Percentiles rank a stretch among this genome's conserved stretches.
phyloP scores from a whole-genome alignment of 2,113 vertebrate genomes.

The Xiphophorus couchianus region DNA sequence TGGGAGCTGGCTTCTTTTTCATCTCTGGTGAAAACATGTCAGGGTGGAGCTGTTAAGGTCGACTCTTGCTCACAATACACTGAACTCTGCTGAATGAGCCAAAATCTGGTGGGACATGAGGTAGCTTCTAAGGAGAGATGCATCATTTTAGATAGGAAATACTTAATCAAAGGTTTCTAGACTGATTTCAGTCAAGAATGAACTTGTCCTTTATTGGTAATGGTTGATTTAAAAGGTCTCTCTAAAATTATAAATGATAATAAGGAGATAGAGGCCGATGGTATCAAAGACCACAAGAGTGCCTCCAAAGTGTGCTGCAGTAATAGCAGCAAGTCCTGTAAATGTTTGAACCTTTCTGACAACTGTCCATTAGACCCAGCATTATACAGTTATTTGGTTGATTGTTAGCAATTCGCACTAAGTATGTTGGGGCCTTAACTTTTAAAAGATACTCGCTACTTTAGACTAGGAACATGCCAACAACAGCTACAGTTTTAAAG shows the following conservation, averaged over 20 bases:
- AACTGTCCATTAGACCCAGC: no score
- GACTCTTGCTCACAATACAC: background rate
- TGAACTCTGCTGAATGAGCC: background rate
- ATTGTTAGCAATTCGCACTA: no score
- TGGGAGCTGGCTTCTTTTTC: slow-evolving; percentile 24
- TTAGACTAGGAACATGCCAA: no score
- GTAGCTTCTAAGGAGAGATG: background rate
- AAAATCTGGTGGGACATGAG: background rate
- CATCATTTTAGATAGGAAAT: background rate
- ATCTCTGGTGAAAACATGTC: background rate
- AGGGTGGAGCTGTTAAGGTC: background rate
- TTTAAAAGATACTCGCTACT: no score
- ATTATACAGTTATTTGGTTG: no score
- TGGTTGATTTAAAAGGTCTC: background rate
- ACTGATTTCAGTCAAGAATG: no score
- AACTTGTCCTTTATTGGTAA: background rate
- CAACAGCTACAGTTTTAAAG: no score
- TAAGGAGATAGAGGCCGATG: background rate
- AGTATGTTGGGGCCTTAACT: no score
- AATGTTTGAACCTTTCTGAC: no score
- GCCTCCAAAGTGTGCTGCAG: no score
- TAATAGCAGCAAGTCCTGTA: no score
- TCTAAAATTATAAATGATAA: background rate
- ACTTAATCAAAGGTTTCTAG: background rate
- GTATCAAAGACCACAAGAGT: background rate